Percentiles rank a stretch among this genome's conserved stretches.
Evolutionary conservation across 2,113 vertebrate species (phyloP).

Genomic region (Candoia aspera): DNA sequence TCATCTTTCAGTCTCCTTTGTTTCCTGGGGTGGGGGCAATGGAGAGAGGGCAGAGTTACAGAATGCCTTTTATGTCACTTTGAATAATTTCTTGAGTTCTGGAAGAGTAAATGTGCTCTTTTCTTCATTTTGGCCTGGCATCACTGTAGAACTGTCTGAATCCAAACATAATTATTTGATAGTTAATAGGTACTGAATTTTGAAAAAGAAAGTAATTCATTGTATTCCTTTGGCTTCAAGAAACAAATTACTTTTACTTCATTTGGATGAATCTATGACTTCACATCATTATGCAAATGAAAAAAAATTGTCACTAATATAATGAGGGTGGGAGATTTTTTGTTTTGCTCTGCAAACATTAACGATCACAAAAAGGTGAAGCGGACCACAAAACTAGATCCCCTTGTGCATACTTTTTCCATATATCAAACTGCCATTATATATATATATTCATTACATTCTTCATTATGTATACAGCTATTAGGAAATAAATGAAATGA

Average conservation of each 20-base stretch:
- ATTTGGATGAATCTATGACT: neutral
- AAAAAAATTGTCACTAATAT: neutral
- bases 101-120: neutral
- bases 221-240: neutral
- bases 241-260: neutral
- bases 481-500: conserved; percentile 31
- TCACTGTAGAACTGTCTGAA: neutral
- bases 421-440: conserved; percentile 15
- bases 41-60: neutral
- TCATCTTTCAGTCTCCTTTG: neutral
- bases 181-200: neutral
- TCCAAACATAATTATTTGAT: neutral
- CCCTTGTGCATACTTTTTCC: neutral
- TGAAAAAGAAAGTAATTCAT: neutral
- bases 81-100: neutral
- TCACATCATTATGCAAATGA: neutral
- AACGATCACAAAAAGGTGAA: neutral
- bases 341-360: conserved; percentile 17
- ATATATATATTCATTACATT: conserved; percentile 17
- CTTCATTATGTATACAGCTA: conserved; percentile 28
- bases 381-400: neutral
- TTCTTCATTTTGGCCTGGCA: neutral
- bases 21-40: neutral
- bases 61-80: neutral
- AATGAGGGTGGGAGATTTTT: neutral